Percentiles rank a stretch among this genome's conserved stretches.
Conservation (phyloP, 2,797 vertebrate genomes). For the Micropoecilia bifurca region DNA sequence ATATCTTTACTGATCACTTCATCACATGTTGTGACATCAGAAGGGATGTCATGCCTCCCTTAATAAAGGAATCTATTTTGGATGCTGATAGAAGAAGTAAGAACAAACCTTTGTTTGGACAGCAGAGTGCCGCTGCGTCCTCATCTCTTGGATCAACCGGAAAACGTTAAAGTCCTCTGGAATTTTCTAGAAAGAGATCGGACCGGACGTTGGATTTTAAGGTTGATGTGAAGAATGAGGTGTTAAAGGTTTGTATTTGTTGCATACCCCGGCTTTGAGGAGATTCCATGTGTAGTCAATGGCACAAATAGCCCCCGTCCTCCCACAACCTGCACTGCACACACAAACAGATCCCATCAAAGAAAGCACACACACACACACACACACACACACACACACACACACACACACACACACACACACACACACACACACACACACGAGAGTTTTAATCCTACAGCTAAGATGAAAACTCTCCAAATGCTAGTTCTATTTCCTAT, state of each 20-base stretch:
- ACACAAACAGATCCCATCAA: constrained; percentile 41
- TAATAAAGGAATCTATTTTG: not conserved
- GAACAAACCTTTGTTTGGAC: constrained; percentile 95
- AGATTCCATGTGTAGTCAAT: constrained; percentile 99
- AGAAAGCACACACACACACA: constrained; percentile 12
- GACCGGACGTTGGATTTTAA: not conserved
- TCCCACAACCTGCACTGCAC: constrained; percentile 95
- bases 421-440: not conserved
- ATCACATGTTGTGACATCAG: too few relatives aligned
- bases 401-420: too few relatives aligned
- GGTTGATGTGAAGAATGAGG: not conserved
- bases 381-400: too few relatives aligned
- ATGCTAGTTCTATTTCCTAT: constrained; percentile 4
- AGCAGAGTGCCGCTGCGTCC: constrained; percentile 96
- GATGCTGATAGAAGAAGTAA: not conserved
- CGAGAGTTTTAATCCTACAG: not conserved
- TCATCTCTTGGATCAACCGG: constrained; percentile 98
- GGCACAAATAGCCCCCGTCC: constrained; percentile 98
- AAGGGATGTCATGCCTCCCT: not conserved
- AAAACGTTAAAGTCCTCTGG: constrained; percentile 98
- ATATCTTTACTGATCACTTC: too few relatives aligned
- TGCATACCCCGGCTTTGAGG: constrained; percentile 94
- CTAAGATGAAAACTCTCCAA: not conserved
- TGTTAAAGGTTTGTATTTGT: constrained; percentile 5
- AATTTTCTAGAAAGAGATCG: constrained; percentile 87